Evolutionary conservation across 1,140 invertebrate species (phyloP).

Genomic region (Capitella teleta): DNA sequence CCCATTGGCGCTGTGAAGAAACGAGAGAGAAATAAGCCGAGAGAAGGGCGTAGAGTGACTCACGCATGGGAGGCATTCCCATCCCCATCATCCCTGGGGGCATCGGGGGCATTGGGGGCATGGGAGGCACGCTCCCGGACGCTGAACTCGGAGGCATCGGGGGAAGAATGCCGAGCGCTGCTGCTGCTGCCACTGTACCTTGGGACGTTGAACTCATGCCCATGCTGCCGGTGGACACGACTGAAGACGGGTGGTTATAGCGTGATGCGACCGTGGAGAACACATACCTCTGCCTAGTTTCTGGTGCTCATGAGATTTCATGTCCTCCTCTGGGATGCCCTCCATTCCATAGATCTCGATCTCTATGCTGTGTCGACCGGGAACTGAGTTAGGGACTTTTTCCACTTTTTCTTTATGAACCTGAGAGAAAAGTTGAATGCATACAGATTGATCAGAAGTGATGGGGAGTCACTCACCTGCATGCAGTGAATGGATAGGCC

Average conservation of each 20-base stretch:
- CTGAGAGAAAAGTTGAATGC: conserved; percentile 44
- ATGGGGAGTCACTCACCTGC: conserved; percentile 64
- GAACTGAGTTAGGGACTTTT: conserved; percentile 97
- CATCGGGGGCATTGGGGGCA: no score
- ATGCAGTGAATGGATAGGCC: conserved; percentile 96
- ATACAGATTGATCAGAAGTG: not conserved
- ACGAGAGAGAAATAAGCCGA: no score
- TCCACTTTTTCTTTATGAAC: conserved; percentile 99
- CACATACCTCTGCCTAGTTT: conserved; percentile 45
- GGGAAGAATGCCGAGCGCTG: not conserved
- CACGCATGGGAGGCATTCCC: conserved; percentile 42
- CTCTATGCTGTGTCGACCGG: conserved; percentile 95
- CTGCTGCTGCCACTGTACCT: no score
- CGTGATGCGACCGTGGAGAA: not conserved
- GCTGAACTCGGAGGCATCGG: no score
- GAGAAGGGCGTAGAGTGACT: no score
- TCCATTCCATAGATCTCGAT: conserved; percentile 99
- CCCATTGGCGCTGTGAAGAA: conserved; percentile 10
- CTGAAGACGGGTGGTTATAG: not conserved
- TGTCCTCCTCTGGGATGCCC: conserved; percentile 91
- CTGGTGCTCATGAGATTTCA: conserved; percentile 84
- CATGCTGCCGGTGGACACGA: not conserved
- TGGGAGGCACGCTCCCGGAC: conserved; percentile 30
- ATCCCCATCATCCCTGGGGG: no score
- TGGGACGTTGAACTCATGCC: no score